These are phyloP conservation scores for Lasius platythorax DNA, from an alignment of 2,888 invertebrate species.

Conservation along the genomic window DNA sequence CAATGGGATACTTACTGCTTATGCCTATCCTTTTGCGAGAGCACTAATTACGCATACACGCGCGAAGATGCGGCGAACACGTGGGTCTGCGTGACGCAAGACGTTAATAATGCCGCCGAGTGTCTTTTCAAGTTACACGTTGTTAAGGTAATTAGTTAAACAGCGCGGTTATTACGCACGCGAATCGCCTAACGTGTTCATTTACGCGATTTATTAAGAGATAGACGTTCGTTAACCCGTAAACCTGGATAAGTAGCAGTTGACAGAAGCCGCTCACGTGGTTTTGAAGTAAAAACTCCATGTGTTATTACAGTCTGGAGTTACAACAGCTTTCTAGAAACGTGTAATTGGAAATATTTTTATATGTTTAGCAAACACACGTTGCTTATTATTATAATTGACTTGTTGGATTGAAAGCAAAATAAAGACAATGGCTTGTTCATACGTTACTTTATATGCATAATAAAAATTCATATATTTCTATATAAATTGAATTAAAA, in stretches of 20 bases:
- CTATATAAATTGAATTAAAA: not conserved
- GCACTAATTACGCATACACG: slow-evolving; percentile 32
- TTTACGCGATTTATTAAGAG: slow-evolving; percentile 10
- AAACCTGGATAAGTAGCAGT: not conserved
- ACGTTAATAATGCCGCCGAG: slow-evolving; percentile 31
- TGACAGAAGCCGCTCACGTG: slow-evolving; percentile 5
- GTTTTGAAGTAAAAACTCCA: not conserved
- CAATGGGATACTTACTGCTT: slow-evolving; percentile 22
- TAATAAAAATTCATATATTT: not conserved
- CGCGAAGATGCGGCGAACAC: not conserved
- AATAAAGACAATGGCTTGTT: not conserved
- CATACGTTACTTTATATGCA: not conserved
- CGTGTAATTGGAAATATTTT: not conserved
- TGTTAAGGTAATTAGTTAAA: slow-evolving; percentile 35
- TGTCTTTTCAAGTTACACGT: slow-evolving; percentile 28
- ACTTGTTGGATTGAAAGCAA: not conserved
- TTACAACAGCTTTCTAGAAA: not conserved
- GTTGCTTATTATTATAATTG: not conserved
- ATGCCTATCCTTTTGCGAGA: slow-evolving; percentile 6
- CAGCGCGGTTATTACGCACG: slow-evolving; percentile 18
- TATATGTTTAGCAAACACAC: not conserved
- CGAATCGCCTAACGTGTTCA: slow-evolving; percentile 6
- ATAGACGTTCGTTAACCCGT: slow-evolving; percentile 2
- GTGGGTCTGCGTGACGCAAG: slow-evolving; percentile 25
- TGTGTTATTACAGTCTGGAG: not conserved